These are phyloP conservation scores for Beaufortia kweichowensis DNA, from an alignment of 2,113 vertebrate species.

Conservation along the genomic window DNA sequence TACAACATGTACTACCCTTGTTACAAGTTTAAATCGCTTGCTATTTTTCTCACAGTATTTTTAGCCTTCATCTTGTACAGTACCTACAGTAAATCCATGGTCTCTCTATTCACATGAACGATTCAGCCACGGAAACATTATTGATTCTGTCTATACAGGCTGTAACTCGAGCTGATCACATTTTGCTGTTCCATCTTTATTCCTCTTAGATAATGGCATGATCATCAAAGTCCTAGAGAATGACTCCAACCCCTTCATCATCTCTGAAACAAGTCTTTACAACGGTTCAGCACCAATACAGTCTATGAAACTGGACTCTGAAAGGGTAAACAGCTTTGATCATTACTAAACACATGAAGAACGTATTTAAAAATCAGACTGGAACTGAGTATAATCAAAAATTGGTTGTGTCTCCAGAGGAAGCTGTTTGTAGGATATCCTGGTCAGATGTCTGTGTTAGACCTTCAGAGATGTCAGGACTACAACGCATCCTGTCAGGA, in stretches of 20 bases:
- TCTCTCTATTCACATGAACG: background rate
- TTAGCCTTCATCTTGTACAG: background rate
- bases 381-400: too few relatives aligned
- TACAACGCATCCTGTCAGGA: conserved; percentile 68
- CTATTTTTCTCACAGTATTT: background rate
- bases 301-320: conserved; percentile 69
- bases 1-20: background rate
- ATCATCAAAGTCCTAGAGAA: conserved; percentile 73
- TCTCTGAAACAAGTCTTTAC: conserved; percentile 67
- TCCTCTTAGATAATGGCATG: conserved; percentile 65
- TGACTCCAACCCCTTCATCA: conserved; percentile 69
- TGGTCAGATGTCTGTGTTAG: conserved; percentile 63
- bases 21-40: background rate
- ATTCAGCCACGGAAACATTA: background rate
- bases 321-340: conserved; percentile 60
- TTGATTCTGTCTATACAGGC: background rate
- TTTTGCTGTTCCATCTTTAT: conserved; percentile 6
- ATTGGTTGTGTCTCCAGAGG: conserved; percentile 60
- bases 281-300: conserved; percentile 58
- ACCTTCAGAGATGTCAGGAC: conserved; percentile 68
- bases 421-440: conserved; percentile 70
- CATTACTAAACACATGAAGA: background rate
- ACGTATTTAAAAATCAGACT: too few relatives aligned
- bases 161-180: background rate
- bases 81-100: background rate